Conservation (phyloP, 2,113 vertebrate genomes). For the Corvus hawaiiensis region DNA sequence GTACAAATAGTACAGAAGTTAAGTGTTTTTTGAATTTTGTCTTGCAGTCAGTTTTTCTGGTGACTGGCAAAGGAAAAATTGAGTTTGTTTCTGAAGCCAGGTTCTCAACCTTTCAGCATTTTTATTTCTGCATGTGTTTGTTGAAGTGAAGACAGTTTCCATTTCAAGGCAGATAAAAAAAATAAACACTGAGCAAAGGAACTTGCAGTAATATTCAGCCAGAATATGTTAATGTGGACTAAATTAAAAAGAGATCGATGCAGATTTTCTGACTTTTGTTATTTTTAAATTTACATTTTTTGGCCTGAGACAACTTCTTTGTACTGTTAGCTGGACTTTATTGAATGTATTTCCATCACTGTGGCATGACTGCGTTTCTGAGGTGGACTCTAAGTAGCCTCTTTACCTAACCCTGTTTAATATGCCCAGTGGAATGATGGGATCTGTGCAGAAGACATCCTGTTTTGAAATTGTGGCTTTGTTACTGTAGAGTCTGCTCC, state of each 20-base stretch:
- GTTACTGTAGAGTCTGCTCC: not conserved
- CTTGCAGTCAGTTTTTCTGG: not conserved
- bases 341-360: not conserved
- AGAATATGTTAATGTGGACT: not conserved
- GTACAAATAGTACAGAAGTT: not conserved
- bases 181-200: constrained; percentile 12
- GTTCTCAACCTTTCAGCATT: not conserved
- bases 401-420: not conserved
- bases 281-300: constrained; percentile 17
- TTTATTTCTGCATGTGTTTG: not conserved
- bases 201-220: not conserved
- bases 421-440: not conserved
- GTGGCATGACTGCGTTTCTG: not conserved
- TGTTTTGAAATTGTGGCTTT: not conserved
- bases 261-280: not conserved
- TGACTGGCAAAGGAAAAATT: not conserved
- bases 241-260: constrained; percentile 21
- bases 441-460: not conserved
- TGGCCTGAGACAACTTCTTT: not conserved
- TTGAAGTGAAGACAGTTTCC: constrained; percentile 7
- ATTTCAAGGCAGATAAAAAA: constrained; percentile 41
- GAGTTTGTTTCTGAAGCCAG: not conserved
- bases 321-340: not conserved
- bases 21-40: not conserved
- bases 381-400: not conserved